Conservation (phyloP, 2,888 invertebrate genomes). For the Steromphala cineraria region DNA sequence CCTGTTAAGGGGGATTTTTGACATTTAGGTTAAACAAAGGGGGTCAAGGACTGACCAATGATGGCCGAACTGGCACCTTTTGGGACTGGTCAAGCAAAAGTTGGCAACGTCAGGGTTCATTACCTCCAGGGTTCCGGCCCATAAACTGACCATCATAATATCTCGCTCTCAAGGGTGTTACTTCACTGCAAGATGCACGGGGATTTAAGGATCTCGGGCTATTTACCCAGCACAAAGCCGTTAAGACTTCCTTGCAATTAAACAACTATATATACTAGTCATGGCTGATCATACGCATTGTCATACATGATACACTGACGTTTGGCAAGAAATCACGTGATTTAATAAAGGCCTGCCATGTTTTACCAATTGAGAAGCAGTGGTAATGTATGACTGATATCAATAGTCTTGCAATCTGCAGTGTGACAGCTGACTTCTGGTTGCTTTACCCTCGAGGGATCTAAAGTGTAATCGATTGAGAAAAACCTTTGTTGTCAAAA, state of each 20-base stretch:
- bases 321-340: no score
- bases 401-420: no score
- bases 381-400: no score
- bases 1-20: neutral
- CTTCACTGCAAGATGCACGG: neutral
- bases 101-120: neutral
- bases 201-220: neutral
- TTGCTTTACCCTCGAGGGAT: no score
- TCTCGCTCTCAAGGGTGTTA: neutral
- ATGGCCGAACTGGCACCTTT: neutral
- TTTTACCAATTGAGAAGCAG: no score
- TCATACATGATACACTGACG: no score
- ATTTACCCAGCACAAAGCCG: neutral
- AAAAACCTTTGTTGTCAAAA: no score
- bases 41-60: no score
- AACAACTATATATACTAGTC: neutral
- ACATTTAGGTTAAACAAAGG: neutral
- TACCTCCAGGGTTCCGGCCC: neutral
- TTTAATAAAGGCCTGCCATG: no score
- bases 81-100: neutral
- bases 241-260: neutral
- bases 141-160: neutral
- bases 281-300: no score
- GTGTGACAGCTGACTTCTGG: no score
- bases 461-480: no score